phyloP scores from a whole-genome alignment of 2,113 vertebrate species.

The Cyphomyrus discorhynchus region DNA sequence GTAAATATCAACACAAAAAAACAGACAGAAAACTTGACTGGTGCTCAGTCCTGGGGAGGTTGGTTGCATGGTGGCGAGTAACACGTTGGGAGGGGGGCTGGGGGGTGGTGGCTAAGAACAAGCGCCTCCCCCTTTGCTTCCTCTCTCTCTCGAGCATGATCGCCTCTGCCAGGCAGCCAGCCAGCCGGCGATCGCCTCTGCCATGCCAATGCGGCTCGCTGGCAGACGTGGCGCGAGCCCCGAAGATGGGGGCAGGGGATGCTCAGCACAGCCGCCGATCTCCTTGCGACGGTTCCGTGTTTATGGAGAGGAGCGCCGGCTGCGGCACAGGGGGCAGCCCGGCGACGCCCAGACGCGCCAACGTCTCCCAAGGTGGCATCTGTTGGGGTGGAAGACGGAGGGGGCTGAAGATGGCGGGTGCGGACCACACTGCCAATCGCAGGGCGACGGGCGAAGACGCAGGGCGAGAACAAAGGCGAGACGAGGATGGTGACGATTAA shows the following conservation, averaged over 20 bases:
- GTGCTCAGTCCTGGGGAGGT: conserved; percentile 45
- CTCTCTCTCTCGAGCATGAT: conserved; percentile 43
- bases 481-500: conserved; percentile 47
- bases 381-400: conserved; percentile 43
- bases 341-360: conserved; percentile 63
- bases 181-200: conserved; percentile 49
- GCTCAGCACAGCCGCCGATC: conserved; percentile 20
- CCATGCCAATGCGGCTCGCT: conserved; percentile 51
- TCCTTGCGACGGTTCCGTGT: conserved; percentile 25
- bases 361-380: conserved; percentile 50
- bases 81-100: neutral
- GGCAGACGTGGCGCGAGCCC: conserved; percentile 42
- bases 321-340: conserved; percentile 62
- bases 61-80: neutral
- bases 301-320: conserved; percentile 39
- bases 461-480: conserved; percentile 45
- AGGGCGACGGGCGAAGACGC: conserved; percentile 47
- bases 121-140: conserved; percentile 56
- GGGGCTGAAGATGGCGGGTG: conserved; percentile 33
- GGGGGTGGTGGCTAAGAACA: conserved; percentile 45
- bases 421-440: conserved; percentile 31
- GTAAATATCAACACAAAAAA: conserved; percentile 24
- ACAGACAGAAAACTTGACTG: conserved; percentile 45
- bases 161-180: conserved; percentile 59
- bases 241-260: conserved; percentile 22